Percentiles rank a stretch among this genome's conserved stretches.
Conservation (phyloP, 2,113 vertebrate genomes). For the Oreochromis tanganicae region DNA sequence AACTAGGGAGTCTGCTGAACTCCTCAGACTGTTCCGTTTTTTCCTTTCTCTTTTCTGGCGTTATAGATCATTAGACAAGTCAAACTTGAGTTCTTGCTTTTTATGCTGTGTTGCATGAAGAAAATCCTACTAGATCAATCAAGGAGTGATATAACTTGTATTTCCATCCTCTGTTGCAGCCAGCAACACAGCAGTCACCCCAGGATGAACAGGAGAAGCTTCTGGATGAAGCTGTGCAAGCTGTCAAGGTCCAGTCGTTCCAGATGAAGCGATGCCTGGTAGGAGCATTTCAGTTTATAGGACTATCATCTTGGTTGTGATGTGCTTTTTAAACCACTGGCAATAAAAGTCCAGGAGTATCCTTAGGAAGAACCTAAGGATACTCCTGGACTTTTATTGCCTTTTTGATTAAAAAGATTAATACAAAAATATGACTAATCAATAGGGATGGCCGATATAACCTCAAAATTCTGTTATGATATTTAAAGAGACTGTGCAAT, state of each 20-base stretch:
- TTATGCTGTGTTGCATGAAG: not conserved
- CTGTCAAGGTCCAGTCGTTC: conserved; percentile 98
- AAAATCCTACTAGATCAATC: not conserved
- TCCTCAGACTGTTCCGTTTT: not conserved
- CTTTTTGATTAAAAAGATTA: not conserved
- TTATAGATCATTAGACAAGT: not conserved
- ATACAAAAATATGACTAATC: not conserved
- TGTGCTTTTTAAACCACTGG: not conserved
- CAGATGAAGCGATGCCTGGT: conserved; percentile 99
- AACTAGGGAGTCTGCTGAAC: not conserved
- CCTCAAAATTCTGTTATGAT: accelerated
- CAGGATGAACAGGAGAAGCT: conserved; percentile 99
- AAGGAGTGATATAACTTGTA: not conserved
- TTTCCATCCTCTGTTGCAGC: conserved; percentile 62
- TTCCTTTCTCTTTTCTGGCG: not conserved
- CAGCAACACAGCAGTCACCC: conserved; percentile 94
- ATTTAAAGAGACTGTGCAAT: not conserved
- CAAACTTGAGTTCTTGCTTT: not conserved
- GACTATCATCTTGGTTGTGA: not conserved
- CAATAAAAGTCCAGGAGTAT: no score
- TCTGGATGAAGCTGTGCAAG: conserved; percentile 96
- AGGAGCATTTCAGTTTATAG: conserved; percentile 22
- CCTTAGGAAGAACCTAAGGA: not conserved
- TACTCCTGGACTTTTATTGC: accelerated
- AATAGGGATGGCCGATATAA: not conserved